Conservation (phyloP, 2,888 invertebrate genomes). For the Crossocerus cetratus region DNA sequence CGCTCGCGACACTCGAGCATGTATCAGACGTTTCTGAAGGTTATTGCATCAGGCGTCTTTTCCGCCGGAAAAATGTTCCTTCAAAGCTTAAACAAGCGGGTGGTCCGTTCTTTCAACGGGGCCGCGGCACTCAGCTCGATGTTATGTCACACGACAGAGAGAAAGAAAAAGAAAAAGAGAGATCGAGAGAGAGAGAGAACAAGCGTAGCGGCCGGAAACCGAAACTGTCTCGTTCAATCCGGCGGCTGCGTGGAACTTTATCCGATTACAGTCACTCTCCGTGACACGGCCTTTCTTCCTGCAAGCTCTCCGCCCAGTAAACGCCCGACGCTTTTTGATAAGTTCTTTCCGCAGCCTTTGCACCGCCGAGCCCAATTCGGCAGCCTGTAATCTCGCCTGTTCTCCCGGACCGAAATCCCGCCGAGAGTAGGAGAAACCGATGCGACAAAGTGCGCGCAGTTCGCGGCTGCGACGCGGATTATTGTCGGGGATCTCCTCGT, state of each 20-base stretch:
- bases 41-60: not conserved
- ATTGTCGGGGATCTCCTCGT: too few relatives aligned
- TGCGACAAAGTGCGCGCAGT: too few relatives aligned
- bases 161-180: too few relatives aligned
- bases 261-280: slow-evolving; percentile 48
- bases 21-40: not conserved
- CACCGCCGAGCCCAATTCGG: slow-evolving; percentile 11
- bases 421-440: not conserved
- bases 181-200: too few relatives aligned
- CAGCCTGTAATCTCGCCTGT: not conserved
- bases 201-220: slow-evolving; percentile 30
- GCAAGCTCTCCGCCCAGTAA: not conserved
- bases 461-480: too few relatives aligned
- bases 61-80: not conserved
- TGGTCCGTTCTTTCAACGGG: not conserved
- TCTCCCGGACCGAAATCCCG: slow-evolving; percentile 36
- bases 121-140: slow-evolving; percentile 11
- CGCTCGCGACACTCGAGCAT: too few relatives aligned
- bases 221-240: slow-evolving; percentile 45
- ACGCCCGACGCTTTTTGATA: slow-evolving; percentile 36
- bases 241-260: slow-evolving; percentile 45
- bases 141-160: slow-evolving; percentile 28
- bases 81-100: slow-evolving; percentile 11
- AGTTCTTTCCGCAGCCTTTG: slow-evolving; percentile 25
- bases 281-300: slow-evolving; percentile 9